Conservation (phyloP, 1,140 invertebrate species). For the Centruroides vittatus region DNA sequence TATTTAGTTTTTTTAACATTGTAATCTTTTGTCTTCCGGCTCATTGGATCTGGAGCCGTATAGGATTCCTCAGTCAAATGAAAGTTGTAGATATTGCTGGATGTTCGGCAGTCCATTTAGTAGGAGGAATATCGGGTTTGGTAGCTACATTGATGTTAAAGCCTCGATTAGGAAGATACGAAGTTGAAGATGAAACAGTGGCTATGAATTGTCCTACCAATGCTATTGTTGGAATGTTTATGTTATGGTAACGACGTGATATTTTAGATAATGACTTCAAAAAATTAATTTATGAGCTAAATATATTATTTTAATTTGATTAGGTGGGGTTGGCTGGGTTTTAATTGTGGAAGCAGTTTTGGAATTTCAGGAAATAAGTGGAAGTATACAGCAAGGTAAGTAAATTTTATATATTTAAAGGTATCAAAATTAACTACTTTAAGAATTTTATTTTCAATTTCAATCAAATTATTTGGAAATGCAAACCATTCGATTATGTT, state of each 20-base stretch:
- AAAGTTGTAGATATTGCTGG: constrained; percentile 78
- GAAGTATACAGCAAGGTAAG: constrained; percentile 69
- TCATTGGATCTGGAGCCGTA: constrained; percentile 77
- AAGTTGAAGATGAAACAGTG: constrained; percentile 51
- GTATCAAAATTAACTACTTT: no score
- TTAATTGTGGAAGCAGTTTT: constrained; percentile 61
- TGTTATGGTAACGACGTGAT: constrained; percentile 48
- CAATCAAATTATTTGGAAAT: no score
- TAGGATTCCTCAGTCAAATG: constrained; percentile 62
- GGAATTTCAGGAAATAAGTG: constrained; percentile 54
- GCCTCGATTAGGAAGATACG: constrained; percentile 69
- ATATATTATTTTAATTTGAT: neutral
- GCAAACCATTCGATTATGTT: no score
- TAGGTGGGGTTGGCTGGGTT: constrained; percentile 77
- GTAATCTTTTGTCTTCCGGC: constrained; percentile 80
- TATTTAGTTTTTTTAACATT: constrained; percentile 79
- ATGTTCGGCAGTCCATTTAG: constrained; percentile 56
- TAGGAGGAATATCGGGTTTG: constrained; percentile 59
- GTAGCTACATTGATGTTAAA: constrained; percentile 79
- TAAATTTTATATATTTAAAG: constrained; percentile 27
- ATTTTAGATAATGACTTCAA: no score
- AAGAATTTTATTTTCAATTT: neutral
- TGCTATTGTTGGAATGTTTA: constrained; percentile 78
- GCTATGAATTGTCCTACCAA: constrained; percentile 78
- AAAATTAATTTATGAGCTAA: neutral